A percentile compares a stretch with the other conserved stretches of the same genome.
Conservation (phyloP, 2,888 invertebrate species). For the Melipona beecheii region DNA sequence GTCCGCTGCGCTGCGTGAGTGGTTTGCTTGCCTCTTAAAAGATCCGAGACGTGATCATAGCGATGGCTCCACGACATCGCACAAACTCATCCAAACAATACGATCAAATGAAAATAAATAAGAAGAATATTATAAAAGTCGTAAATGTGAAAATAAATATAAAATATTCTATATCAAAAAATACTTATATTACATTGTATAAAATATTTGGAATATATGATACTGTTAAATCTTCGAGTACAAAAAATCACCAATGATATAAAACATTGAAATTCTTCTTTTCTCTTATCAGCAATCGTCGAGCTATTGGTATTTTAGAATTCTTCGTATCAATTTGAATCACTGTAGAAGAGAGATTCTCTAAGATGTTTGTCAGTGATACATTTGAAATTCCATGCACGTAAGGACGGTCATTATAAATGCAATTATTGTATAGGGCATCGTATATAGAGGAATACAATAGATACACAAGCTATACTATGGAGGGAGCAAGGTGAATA, state of each 20-base stretch:
- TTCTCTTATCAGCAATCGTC: background rate
- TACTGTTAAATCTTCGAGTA: no score
- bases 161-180: no score
- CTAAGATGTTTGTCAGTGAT: background rate
- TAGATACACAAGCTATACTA: conserved; percentile 44
- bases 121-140: no score
- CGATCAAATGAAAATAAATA: conserved; percentile 18
- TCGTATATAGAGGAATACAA: conserved; percentile 16
- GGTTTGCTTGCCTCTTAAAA: conserved; percentile 78
- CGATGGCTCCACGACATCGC: conserved; percentile 76
- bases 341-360: background rate
- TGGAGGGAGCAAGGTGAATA: conserved; percentile 63
- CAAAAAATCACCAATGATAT: no score
- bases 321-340: background rate
- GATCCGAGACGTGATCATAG: conserved; percentile 75
- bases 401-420: background rate
- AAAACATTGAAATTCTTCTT: background rate
- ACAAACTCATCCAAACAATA: conserved; percentile 72
- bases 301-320: background rate
- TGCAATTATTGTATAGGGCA: conserved; percentile 9
- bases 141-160: no score
- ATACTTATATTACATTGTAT: no score
- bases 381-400: background rate
- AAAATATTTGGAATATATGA: no score
- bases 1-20: conserved; percentile 83